Evolutionary conservation across 2,113 vertebrate genomes (phyloP).

Genomic region (Pygoscelis adeliae): DNA sequence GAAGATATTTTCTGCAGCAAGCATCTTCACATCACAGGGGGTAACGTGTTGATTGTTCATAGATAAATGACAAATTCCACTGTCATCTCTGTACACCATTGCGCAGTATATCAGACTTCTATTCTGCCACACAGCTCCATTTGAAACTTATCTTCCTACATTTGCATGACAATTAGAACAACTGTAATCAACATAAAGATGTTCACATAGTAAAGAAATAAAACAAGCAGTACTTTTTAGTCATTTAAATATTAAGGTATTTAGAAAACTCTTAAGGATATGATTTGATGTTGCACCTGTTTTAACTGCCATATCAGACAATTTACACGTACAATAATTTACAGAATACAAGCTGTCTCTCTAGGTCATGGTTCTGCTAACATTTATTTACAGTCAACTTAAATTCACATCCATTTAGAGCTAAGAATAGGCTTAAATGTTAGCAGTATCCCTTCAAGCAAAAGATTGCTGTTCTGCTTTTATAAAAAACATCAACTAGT

Average conservation of each 20-base stretch:
- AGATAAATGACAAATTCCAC: background rate
- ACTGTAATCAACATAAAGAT: background rate
- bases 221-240: background rate
- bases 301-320: background rate
- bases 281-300: background rate
- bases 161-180: background rate
- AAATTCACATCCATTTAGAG: background rate
- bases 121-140: background rate
- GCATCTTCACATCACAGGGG: background rate
- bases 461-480: background rate
- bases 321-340: background rate
- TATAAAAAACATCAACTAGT: background rate
- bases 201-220: background rate
- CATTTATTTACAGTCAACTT: background rate
- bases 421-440: background rate
- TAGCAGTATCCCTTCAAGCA: background rate
- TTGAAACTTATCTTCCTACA: background rate
- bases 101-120: background rate
- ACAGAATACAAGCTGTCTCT: background rate
- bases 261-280: background rate
- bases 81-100: background rate
- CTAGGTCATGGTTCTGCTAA: background rate
- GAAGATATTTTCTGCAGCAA: background rate
- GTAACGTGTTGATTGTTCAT: accelerated
- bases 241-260: background rate